Percentiles rank a stretch among this genome's conserved stretches.
phyloP scores from a whole-genome alignment of 2,113 vertebrate genomes.

The Phalacrocorax carbo region DNA sequence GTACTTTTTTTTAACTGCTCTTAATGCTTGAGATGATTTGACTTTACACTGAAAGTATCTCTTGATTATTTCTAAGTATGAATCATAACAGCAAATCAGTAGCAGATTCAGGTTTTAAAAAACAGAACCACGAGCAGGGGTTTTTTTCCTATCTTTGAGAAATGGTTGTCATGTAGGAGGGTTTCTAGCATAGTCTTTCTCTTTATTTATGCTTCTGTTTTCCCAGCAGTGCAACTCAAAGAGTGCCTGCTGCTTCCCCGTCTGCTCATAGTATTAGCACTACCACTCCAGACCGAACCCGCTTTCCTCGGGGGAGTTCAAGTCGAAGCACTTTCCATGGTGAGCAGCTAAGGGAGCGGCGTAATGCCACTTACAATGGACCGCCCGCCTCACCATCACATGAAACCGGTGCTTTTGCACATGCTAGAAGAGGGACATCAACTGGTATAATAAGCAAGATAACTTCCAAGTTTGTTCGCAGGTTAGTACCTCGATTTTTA shows the following conservation, averaged over 20 bases:
- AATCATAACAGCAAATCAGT: background rate
- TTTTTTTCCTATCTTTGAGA: background rate
- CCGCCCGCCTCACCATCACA: slow-evolving; percentile 94
- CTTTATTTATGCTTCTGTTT: slow-evolving; percentile 10
- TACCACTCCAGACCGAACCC: slow-evolving; percentile 89
- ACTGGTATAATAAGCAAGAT: slow-evolving; percentile 96
- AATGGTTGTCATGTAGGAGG: background rate
- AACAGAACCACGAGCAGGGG: fast-evolving
- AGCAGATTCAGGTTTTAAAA: background rate
- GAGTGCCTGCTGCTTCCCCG: slow-evolving; percentile 90
- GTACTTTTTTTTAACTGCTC: background rate
- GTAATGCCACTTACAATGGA: slow-evolving; percentile 93
- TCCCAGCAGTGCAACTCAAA: slow-evolving; percentile 78
- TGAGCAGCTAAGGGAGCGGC: slow-evolving; percentile 94
- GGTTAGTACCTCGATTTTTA: slow-evolving; percentile 77
- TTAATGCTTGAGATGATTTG: background rate
- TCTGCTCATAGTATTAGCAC: slow-evolving; percentile 95
- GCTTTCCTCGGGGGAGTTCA: slow-evolving; percentile 94
- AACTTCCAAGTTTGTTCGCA: slow-evolving; percentile 96
- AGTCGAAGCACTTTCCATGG: slow-evolving; percentile 98
- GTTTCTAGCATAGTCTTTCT: background rate
- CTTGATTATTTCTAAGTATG: background rate
- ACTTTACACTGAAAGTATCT: background rate
- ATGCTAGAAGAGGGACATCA: slow-evolving; percentile 90
- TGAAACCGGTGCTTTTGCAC: slow-evolving; percentile 87